Percentiles rank a stretch among this genome's conserved stretches.
phyloP scores from a whole-genome alignment of 2,797 vertebrate genomes.

The Nannoperca australis region DNA sequence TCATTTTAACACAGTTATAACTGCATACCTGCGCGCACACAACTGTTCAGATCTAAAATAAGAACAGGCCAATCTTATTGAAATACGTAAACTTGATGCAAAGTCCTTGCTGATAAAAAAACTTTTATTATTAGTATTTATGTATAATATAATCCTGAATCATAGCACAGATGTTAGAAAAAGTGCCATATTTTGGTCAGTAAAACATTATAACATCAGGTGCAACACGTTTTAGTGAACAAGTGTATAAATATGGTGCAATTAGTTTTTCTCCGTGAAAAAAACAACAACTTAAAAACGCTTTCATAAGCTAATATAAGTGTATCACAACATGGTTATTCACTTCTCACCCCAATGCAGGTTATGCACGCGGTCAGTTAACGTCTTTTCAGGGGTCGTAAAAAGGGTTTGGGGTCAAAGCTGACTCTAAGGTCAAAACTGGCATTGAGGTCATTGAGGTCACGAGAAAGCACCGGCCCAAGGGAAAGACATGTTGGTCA shows the following conservation, averaged over 20 bases:
- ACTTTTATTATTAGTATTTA: too few species aligned
- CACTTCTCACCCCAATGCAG: constrained; percentile 75
- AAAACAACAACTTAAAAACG: background rate
- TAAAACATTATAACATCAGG: background rate
- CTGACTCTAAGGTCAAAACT: constrained; percentile 62
- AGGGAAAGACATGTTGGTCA: constrained; percentile 56
- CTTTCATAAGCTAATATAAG: background rate
- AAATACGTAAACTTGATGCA: background rate
- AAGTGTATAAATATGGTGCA: background rate
- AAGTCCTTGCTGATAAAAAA: constrained; percentile 8
- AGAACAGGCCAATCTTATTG: background rate
- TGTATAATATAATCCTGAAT: background rate
- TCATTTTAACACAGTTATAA: constrained; percentile 2
- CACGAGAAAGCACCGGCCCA: constrained; percentile 51
- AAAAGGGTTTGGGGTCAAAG: constrained; percentile 64
- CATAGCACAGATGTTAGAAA: background rate
- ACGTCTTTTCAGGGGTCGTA: constrained; percentile 57
- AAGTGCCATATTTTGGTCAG: background rate
- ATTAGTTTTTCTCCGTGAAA: background rate
- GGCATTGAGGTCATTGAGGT: constrained; percentile 72
- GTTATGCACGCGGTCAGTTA: constrained; percentile 62
- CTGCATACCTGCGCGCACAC: background rate
- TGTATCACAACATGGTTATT: background rate
- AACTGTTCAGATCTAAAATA: background rate
- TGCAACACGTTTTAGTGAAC: background rate